Conservation (phyloP, 2,797 vertebrate genomes). For the Acanthurus tractus region DNA sequence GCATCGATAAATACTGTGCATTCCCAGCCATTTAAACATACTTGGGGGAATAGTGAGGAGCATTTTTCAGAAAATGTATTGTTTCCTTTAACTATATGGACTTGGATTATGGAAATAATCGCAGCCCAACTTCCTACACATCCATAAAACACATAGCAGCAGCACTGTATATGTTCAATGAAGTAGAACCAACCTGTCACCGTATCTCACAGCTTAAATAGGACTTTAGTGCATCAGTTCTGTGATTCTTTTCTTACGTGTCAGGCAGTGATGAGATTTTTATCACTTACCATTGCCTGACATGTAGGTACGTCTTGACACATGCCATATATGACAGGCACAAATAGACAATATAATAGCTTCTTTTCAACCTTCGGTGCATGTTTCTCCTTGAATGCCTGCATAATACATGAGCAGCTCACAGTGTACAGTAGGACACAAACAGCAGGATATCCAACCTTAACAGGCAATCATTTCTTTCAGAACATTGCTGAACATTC, state of each 20-base stretch:
- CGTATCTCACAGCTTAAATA: conserved; percentile 9
- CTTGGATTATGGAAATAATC: conserved; percentile 1
- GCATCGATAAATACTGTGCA: no score
- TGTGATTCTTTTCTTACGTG: conserved; percentile 10
- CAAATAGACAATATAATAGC: not conserved
- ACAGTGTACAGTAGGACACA: not conserved
- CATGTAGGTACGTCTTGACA: conserved; percentile 8
- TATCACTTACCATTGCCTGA: conserved; percentile 17
- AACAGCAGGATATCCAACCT: not conserved
- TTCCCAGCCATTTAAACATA: not conserved
- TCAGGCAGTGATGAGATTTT: conserved; percentile 15
- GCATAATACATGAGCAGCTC: not conserved
- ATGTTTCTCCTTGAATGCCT: conserved; percentile 8
- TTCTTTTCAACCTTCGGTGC: conserved; percentile 4
- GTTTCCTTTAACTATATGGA: not conserved
- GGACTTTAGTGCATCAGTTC: conserved; percentile 1
- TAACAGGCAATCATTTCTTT: not conserved
- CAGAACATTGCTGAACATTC: not conserved
- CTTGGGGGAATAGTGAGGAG: not conserved
- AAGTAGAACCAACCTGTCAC: not conserved
- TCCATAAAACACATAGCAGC: not conserved
- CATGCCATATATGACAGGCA: not conserved
- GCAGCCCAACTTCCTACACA: not conserved
- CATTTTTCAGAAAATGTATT: not conserved
- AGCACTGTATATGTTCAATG: not conserved